Evolutionary conservation across 2,888 invertebrate species (phyloP), one percentile per base, ranked within the genome.

Genomic region (Heteromyza rotundicornis): DNA sequence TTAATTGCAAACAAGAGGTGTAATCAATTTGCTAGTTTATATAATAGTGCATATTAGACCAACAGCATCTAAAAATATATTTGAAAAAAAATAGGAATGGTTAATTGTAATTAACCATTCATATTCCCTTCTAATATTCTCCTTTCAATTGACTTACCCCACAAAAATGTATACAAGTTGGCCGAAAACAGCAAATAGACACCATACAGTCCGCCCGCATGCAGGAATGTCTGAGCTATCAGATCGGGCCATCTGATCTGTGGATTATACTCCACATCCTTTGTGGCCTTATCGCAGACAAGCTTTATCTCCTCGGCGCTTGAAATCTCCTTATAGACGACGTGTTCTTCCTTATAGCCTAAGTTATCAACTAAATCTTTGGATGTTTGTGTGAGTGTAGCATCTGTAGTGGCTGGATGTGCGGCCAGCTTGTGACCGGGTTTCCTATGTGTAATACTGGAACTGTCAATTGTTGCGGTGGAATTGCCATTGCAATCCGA

Each of bases 191-290:
- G 85, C 75, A 91, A 85, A 81, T 86, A 90, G 44, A 91, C 66
- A 67, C 92, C 92, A 76, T 91, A 92, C 40, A 91, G 68, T 66
- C 87, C 87, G 32, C 91, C 91, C 62, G 78, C 78, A 81, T 92
- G 92, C 74, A 92, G 84, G 69, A 88, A 88, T 64, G 89, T 70
- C 84, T 92, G 92, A 19, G 87, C 92, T 16, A 83, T 76, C 1
- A 92, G 82, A 79, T 92, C 92, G 0, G 89, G 90, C 92, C 92
- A 92, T 78, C 87, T 86, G 62, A 91, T 87, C 69, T 83, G 83
- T 2, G 92, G 85, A 63, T 81, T 84, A 71, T 90, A 92, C 65
- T 75, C 73, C 23, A 64, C 63, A 40, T 70, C 66, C 22, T 51
- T 54, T 2, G 22, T 5, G 0, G 22, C 20, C 12, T 51, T 8